Base-by-base conservation (phyloP, 2,113 vertebrate genomes). In the Raphicerus campestris region DNA sequence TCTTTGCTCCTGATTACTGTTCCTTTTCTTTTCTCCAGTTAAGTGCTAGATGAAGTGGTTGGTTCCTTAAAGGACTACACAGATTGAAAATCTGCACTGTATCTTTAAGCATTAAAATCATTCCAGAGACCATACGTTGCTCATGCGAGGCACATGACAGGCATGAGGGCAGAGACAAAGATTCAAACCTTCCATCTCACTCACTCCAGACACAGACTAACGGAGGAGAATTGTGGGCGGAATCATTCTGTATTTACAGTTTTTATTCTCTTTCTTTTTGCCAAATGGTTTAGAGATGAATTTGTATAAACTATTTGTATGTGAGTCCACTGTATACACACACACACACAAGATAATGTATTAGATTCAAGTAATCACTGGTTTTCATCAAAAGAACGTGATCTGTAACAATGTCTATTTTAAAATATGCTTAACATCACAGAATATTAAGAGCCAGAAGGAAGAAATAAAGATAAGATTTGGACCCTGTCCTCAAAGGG, bases 391-490 rank as follows among this genome's bases (percentile, higher is more conserved):
- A 39, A 93, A 84, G 39, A 56, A 53, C 3, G n/a, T 35, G 28
- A 87, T 55, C 51, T 55, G 39, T 45, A 53, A 82, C 28, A 61
- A 88, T 1, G n/a, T 39, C 78, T 70, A 58, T 32, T 87, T 80
- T 89, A 30, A 90, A 85, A 58, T 89, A 83, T 42, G 73, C 75
- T 84, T 77, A 82, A 53, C 11, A 24, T 55, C 53, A 91, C 30
- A 91, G 47, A 84, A 70, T 16, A 16, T 28, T 32, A 83, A 49
- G n/a, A 60, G 26, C 32, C 19, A 2, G 3, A 26, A 89, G n/a
- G 32, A 96, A 42, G 77, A 96, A 96, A 16, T 10, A 1, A 56
- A 91, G 91, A 97, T 96, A 92, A 97, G 80, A 97, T n/a, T 20
- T 94, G 94, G 61, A 96, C 93, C 61, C 77, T 96, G 92, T 47